These are phyloP conservation scores for Panthera tigris DNA, from an alignment of 2,113 vertebrate species.

Conservation along the genomic window DNA sequence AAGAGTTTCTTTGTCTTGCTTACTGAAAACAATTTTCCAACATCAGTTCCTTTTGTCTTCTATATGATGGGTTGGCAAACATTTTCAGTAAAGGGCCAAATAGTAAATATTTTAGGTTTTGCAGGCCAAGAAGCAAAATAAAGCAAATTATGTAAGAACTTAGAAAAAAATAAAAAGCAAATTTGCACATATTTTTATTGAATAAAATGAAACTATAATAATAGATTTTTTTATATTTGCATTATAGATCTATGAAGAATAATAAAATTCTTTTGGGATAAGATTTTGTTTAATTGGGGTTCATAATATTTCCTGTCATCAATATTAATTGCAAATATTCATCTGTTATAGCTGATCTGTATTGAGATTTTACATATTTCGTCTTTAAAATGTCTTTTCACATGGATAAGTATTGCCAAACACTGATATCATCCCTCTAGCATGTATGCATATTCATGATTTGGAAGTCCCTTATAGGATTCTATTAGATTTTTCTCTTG, in stretches of 20 bases:
- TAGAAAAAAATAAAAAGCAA: not conserved
- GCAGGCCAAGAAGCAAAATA: not conserved
- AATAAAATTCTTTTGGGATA: not conserved
- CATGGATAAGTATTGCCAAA: not conserved
- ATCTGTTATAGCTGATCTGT: not conserved
- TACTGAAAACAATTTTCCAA: not conserved
- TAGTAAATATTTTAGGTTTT: constrained; percentile 22
- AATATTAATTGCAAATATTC: not conserved
- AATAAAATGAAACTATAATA: not conserved
- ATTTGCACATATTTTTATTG: not conserved
- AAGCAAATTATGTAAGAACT: not conserved
- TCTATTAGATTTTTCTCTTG: not conserved
- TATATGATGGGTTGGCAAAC: not conserved
- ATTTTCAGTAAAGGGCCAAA: not conserved
- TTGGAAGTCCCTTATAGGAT: not conserved
- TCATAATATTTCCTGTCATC: not conserved
- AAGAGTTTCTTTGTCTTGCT: not conserved
- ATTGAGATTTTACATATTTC: not conserved
- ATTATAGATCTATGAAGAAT: not conserved
- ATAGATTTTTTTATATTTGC: not conserved
- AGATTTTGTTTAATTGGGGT: not conserved
- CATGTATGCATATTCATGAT: not conserved
- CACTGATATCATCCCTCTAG: not conserved
- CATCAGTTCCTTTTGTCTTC: not conserved
- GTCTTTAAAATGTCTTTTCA: constrained; percentile 11